Conservation (phyloP, 2,113 vertebrate species). For the Gorilla gorilla region DNA sequence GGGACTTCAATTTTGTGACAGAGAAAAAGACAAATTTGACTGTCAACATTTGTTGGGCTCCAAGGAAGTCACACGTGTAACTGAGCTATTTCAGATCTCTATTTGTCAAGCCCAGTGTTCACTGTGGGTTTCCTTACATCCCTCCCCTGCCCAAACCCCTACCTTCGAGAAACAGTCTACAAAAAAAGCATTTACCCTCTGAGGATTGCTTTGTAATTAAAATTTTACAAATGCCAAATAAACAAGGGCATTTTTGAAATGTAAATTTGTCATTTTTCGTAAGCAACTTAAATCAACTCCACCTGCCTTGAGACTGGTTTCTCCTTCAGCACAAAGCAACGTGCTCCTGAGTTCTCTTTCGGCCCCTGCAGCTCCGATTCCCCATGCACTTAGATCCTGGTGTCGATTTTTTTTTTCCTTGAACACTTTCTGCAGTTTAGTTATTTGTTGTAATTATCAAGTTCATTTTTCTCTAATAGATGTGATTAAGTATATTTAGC, state of each 20-base stretch:
- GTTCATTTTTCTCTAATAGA: slow-evolving; percentile 96
- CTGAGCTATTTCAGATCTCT: slow-evolving; percentile 8
- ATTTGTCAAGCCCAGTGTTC: not conserved
- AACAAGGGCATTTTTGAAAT: slow-evolving; percentile 77
- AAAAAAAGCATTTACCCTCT: slow-evolving; percentile 43
- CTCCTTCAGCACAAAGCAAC: slow-evolving; percentile 12
- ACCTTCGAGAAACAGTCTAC: not conserved
- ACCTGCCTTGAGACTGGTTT: not conserved
- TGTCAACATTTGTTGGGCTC: not conserved
- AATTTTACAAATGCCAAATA: slow-evolving; percentile 68
- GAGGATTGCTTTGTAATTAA: slow-evolving; percentile 75
- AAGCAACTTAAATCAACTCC: slow-evolving; percentile 61
- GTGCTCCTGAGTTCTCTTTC: rapidly evolving
- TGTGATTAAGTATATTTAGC: slow-evolving; percentile 99
- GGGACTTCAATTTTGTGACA: not conserved
- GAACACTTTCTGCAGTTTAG: slow-evolving; percentile 90
- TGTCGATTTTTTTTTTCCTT: slow-evolving; percentile 69
- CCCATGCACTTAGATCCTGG: slow-evolving; percentile 44
- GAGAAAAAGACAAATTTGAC: slow-evolving; percentile 26
- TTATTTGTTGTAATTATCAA: slow-evolving; percentile 96
- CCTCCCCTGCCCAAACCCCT: not conserved
- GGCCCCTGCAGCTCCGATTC: not conserved
- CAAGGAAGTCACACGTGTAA: not conserved
- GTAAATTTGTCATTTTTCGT: slow-evolving; percentile 71
- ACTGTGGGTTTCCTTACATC: not conserved